Evolutionary conservation across 2,113 vertebrate genomes (phyloP).

Genomic region (Gavia stellata): DNA sequence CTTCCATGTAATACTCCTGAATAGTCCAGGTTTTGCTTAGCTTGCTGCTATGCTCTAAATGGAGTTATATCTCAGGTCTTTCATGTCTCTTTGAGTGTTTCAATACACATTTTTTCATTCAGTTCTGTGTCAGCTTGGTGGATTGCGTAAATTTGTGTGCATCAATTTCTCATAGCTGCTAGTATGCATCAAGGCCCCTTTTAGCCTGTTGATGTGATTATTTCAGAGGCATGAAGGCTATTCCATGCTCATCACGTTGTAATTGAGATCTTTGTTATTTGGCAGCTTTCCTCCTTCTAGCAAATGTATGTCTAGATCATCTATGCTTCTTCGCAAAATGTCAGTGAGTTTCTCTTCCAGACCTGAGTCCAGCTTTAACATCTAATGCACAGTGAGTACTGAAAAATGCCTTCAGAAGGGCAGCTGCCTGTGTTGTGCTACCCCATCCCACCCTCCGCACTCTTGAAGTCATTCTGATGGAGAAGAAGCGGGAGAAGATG

Average conservation of each 20-base stretch:
- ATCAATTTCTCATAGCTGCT: not conserved
- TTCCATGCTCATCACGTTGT: not conserved
- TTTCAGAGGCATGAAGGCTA: not conserved
- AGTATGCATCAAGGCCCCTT: not conserved
- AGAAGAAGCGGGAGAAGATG: not conserved
- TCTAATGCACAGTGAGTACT: not conserved
- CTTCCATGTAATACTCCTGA: not conserved
- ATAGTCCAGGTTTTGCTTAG: not conserved
- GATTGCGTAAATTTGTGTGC: not conserved
- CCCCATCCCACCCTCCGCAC: fast-evolving
- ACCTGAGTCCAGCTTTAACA: not conserved
- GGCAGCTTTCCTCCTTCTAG: not conserved
- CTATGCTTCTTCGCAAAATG: not conserved
- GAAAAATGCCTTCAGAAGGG: not conserved
- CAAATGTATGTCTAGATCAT: not conserved
- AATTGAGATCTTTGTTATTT: slow-evolving; percentile 29
- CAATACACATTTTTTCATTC: not conserved
- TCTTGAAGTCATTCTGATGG: not conserved
- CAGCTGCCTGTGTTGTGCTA: not conserved
- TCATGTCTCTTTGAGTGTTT: not conserved
- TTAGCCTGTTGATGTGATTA: not conserved
- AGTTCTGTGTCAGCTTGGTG: not conserved
- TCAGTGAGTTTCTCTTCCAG: not conserved
- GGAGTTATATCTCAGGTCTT: not conserved
- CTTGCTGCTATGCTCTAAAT: not conserved